Evolutionary conservation across 2,113 vertebrate species (phyloP).

Genomic region (Rhabdomys dilectus): DNA sequence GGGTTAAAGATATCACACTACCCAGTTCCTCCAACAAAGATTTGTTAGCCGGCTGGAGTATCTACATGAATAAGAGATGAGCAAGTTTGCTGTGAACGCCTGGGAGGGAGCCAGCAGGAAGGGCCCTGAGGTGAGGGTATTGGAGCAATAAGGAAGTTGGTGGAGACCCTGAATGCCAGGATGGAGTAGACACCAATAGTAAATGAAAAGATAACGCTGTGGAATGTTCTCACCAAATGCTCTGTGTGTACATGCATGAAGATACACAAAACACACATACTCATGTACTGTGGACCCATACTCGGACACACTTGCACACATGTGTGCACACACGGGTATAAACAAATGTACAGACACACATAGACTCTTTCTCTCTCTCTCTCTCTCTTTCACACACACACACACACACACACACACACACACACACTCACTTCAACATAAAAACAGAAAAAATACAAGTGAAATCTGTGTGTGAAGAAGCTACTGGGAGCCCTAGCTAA

Average conservation of each 20-base stretch:
- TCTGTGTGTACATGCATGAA: background rate
- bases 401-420: background rate
- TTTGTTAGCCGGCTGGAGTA: background rate
- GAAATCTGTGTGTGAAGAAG: background rate
- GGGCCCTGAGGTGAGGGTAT: accelerated
- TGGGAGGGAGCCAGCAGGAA: accelerated
- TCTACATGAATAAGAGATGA: background rate
- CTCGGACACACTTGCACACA: background rate
- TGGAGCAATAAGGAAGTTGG: accelerated
- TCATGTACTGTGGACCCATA: background rate
- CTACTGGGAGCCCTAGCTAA: conserved; percentile 1
- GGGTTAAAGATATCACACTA: accelerated
- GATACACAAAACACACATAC: background rate
- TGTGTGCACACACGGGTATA: background rate
- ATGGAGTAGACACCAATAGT: too few species aligned
- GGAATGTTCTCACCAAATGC: background rate
- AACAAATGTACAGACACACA: background rate
- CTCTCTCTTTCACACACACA: background rate
- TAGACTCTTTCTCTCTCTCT: too few species aligned
- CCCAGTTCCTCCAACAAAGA: background rate
- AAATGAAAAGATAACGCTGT: background rate
- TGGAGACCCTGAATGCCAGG: background rate
- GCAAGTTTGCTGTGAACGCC: background rate
- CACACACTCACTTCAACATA: background rate
- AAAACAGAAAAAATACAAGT: background rate